These are phyloP conservation scores for Sapajus apella DNA, from an alignment of 2,113 vertebrate genomes.

Conservation along the genomic window DNA sequence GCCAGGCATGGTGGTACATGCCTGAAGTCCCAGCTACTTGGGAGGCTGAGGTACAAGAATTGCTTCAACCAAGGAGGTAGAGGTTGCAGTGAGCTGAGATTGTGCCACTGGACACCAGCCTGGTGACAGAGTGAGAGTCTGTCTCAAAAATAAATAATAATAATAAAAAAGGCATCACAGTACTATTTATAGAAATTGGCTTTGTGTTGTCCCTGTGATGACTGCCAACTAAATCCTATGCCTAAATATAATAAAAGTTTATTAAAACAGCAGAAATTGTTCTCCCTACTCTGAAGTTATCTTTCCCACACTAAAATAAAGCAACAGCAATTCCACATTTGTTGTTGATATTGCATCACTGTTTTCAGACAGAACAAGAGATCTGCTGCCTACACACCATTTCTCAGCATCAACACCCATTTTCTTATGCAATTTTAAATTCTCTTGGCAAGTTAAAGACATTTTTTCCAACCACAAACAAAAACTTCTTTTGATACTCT, in stretches of 20 bases:
- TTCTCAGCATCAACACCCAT: constrained; percentile 75
- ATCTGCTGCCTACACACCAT: constrained; percentile 61
- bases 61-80: too few relatives aligned
- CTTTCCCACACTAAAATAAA: constrained; percentile 67
- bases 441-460: constrained; percentile 67
- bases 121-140: too few relatives aligned
- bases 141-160: not conserved
- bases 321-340: constrained; percentile 33
- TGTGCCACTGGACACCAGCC: too few relatives aligned
- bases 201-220: constrained; percentile 12
- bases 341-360: constrained; percentile 68
- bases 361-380: constrained; percentile 67
- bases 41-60: too few relatives aligned
- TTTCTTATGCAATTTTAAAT: constrained; percentile 78
- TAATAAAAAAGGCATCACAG: not conserved
- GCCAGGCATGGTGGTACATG: too few relatives aligned
- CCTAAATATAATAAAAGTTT: constrained; percentile 52
- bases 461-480: constrained; percentile 78
- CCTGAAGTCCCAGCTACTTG: too few relatives aligned
- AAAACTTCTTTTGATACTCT: constrained; percentile 74
- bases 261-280: constrained; percentile 49
- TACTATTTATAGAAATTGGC: constrained; percentile 52
- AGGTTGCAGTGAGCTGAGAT: too few relatives aligned
- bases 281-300: constrained; percentile 5
- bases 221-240: constrained; percentile 31